Evolutionary conservation across 1,140 invertebrate genomes (phyloP), one percentile per base, ranked within the genome.

Genomic region (Plectrocnemia conspersa): DNA sequence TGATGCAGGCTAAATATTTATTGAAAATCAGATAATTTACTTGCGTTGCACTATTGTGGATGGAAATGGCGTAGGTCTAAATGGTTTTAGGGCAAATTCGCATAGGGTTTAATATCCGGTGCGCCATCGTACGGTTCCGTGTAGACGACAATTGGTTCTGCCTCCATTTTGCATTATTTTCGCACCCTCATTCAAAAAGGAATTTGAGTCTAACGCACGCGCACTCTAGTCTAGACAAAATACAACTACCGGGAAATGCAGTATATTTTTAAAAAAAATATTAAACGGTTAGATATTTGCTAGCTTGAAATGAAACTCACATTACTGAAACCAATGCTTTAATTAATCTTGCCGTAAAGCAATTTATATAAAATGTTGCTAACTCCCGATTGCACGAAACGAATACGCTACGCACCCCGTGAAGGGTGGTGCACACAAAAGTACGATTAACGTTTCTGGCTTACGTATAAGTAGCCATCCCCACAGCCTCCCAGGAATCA

Each of bases 361-460:
- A n/a, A n/a, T n/a, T n/a, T n/a, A n/a, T n/a, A n/a, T n/a, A n/a
- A n/a, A n/a, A n/a, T n/a, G n/a, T n/a, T n/a, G n/a, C n/a, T n/a
- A n/a, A n/a, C n/a, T n/a, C n/a, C n/a, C n/a, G n/a, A n/a, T n/a
- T n/a, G n/a, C n/a, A n/a, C n/a, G n/a, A n/a, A n/a, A n/a, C n/a
- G n/a, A n/a, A n/a, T n/a, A n/a, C n/a, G n/a, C n/a, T n/a, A n/a
- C n/a, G n/a, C n/a, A n/a, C n/a, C n/a, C 25, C 18, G 13, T 18
- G 2, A 16, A 40, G 40, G n/a, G 35, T 33, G 18, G 49, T 40
- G 49, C 49, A 40, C 22, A 52, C 24, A 52, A 40, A 52, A 52
- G 38, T 27, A 32, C 50, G 50, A 53, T 53, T 53, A 53, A 44
- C 50, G 50, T 53, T 25, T 36, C 21, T 10, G 40, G 19, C 49